Percentiles rank a stretch among this genome's conserved stretches.
phyloP scores from a whole-genome alignment of 1,140 invertebrate genomes.

The Caerostris darwini region DNA sequence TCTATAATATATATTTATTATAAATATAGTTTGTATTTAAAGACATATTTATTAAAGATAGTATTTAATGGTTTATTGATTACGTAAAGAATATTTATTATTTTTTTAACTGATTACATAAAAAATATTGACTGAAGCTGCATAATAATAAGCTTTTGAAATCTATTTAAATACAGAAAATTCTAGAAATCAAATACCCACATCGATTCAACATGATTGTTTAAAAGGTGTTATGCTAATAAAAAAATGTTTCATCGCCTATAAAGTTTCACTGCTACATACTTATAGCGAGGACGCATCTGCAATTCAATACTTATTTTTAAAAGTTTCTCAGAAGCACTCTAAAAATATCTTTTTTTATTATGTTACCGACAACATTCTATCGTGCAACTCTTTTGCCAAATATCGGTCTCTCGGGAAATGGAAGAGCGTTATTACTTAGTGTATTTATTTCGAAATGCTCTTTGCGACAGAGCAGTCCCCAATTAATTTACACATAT shows the following conservation, averaged over 20 bases:
- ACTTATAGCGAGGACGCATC: neutral
- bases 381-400: neutral
- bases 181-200: too few relatives aligned
- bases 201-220: too few relatives aligned
- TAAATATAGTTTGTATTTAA: too few relatives aligned
- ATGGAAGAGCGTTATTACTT: neutral
- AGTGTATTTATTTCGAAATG: neutral
- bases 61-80: too few relatives aligned
- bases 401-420: neutral
- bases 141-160: too few relatives aligned
- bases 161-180: too few relatives aligned
- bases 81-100: too few relatives aligned
- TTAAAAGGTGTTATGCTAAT: neutral
- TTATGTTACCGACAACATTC: neutral
- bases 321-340: neutral
- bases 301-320: neutral
- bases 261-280: neutral
- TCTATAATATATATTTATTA: too few relatives aligned
- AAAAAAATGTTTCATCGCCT: neutral
- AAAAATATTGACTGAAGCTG: too few relatives aligned
- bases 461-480: neutral
- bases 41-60: too few relatives aligned
- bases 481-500: neutral
- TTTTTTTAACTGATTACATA: too few relatives aligned
- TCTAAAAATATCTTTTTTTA: neutral